These are phyloP conservation scores for Perizoma affinitatum DNA, from an alignment of 2,888 invertebrate genomes.

Conservation along the genomic window DNA sequence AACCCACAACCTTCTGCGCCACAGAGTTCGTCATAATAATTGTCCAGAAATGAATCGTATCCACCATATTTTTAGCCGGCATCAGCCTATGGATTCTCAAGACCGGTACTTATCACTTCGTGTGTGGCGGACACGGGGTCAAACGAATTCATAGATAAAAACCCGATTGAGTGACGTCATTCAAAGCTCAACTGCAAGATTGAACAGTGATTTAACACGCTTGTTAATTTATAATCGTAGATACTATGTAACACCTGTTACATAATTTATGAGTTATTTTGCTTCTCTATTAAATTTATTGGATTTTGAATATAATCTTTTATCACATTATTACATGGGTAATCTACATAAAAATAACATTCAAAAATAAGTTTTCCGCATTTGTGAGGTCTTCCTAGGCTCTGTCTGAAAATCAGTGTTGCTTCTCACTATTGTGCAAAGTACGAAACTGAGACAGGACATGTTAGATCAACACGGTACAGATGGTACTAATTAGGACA, in stretches of 20 bases:
- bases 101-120: constrained; percentile 48
- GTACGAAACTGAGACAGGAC: too few species aligned
- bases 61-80: constrained; percentile 10
- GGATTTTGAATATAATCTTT: constrained; percentile 6
- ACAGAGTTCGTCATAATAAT: too few species aligned
- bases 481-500: too few species aligned
- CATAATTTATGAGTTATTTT: constrained; percentile 58
- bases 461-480: too few species aligned
- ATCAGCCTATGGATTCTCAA: constrained; percentile 23
- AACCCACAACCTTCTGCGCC: too few species aligned
- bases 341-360: too few species aligned
- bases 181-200: constrained; percentile 51
- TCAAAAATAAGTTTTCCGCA: too few species aligned
- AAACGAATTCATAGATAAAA: constrained; percentile 77
- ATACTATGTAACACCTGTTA: constrained; percentile 49
- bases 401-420: too few species aligned
- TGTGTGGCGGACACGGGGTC: constrained; percentile 77
- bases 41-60: too few species aligned
- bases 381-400: too few species aligned
- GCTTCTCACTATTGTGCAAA: too few species aligned
- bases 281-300: constrained; percentile 39
- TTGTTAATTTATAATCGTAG: constrained; percentile 62
- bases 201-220: constrained; percentile 71
- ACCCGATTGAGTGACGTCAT: constrained; percentile 65
- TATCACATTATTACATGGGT: background rate